Base-by-base conservation (phyloP, 2,113 vertebrate species). In the Rhinichthys klamathensis region DNA sequence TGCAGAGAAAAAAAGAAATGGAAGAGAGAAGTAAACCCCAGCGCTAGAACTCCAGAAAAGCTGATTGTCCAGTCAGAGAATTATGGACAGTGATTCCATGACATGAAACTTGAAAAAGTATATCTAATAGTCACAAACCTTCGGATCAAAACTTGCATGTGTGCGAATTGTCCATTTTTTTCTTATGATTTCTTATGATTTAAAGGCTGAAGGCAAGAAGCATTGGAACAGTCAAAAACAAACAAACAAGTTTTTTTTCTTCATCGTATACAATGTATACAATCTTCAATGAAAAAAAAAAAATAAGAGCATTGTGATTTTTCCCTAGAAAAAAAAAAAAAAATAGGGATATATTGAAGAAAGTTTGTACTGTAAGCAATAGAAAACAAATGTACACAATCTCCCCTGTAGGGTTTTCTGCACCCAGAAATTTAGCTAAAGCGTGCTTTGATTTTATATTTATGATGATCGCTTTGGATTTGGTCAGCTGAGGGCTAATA, bases 21-120 rank as follows among this genome's bases (percentile, higher is more conserved):
- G 83, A 79, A 83, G 76, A 87, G 80, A 80, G 87, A 84, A 60
- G 12, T 75, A 86, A 58, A 86, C 60, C 87, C 80, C 76, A 85
- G 85, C 70, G 61, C 35, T 85, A 82, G 72, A 84, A 84, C 87
- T 84, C 87, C 87, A 88, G 79, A 88, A 84, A 85, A 88, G 87
- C 82, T 90, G 89, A 90, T 90, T 90, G 89, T 90, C 89, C 87
- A 80, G 88, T 86, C 87, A 85, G 87, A 82, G 44, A 79, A 80
- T 80, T 83, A 87, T 84, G 83, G 88, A 87, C 83, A 75, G 82
- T 82, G 83, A 84, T 54, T 89, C 82, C 84, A 86, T 81, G 85
- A 72, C 49, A 27, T 81, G 69, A 86, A 81, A 77, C 41, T 32
- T 86, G 51, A 23, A 73, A 84, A 88, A 73, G 75, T 27, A 84